Conservation (phyloP, 2,113 vertebrate genomes). For the Zosterops japonicus region DNA sequence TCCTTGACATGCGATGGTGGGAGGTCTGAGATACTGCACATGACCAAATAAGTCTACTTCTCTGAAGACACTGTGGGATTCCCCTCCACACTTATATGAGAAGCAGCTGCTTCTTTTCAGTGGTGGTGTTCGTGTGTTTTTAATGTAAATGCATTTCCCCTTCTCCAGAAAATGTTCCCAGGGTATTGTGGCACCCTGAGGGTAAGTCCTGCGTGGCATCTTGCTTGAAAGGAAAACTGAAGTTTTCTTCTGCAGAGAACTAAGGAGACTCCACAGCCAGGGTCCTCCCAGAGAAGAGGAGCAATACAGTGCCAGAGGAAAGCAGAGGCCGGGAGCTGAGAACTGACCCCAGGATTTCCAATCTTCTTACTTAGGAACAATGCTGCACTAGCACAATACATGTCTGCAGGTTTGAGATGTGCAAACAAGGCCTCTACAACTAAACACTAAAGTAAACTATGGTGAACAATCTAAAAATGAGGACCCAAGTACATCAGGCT, state of each 20-base stretch:
- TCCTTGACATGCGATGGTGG: conserved; percentile 6
- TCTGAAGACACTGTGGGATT: not conserved
- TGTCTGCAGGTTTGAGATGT: not conserved
- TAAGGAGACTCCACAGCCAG: not conserved
- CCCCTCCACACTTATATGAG: not conserved
- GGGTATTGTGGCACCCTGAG: not conserved
- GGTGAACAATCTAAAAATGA: not conserved
- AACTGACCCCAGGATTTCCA: not conserved
- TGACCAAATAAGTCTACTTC: conserved; percentile 30
- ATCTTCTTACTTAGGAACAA: not conserved
- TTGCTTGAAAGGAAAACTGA: not conserved
- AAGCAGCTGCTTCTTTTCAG: not conserved
- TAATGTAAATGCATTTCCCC: not conserved
- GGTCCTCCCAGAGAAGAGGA: not conserved
- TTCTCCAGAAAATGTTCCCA: not conserved
- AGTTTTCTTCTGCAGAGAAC: not conserved
- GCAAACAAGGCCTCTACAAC: not conserved
- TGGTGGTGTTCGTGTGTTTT: not conserved
- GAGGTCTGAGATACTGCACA: conserved; percentile 19
- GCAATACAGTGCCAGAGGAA: not conserved
- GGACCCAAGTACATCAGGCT: not conserved
- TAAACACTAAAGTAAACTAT: not conserved
- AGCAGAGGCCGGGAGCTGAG: not conserved
- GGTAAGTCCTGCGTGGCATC: not conserved
- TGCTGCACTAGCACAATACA: not conserved